A percentile compares a stretch with the other conserved stretches of the same genome.
Evolutionary conservation across 2,113 vertebrate species (phyloP).

Genomic region (Panthera leo): DNA sequence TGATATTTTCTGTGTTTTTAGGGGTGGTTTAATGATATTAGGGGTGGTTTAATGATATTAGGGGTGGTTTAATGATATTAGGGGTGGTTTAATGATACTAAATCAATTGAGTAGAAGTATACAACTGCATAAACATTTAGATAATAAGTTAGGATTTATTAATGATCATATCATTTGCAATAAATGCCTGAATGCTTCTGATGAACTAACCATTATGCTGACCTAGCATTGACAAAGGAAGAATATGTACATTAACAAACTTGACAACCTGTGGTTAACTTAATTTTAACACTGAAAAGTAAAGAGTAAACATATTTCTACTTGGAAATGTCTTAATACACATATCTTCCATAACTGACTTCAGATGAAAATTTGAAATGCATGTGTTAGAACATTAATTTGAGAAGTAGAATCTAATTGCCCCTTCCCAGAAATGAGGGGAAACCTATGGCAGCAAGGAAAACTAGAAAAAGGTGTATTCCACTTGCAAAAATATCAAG

Average conservation of each 20-base stretch:
- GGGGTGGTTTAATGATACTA: background rate
- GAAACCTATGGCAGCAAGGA: background rate
- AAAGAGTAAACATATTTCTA: background rate
- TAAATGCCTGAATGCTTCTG: background rate
- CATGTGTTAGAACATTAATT: background rate
- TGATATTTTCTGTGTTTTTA: background rate
- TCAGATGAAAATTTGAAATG: background rate
- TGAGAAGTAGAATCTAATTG: background rate
- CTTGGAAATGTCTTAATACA: background rate
- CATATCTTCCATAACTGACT: background rate
- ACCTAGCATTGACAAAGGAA: background rate
- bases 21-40: too few species aligned
- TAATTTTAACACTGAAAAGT: constrained; percentile 20
- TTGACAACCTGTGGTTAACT: background rate
- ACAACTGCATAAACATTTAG: background rate
- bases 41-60: background rate
- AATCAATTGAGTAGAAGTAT: background rate
- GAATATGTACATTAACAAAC: background rate
- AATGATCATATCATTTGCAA: background rate
- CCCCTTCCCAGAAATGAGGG: background rate
- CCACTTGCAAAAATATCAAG: background rate
- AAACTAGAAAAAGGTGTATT: background rate
- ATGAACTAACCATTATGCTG: background rate
- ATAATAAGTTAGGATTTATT: background rate
- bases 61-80: background rate